Evolutionary conservation across 1,140 invertebrate species (phyloP), one percentile per base, ranked within the genome.

Genomic region (Trachymyrmex cornetzi): DNA sequence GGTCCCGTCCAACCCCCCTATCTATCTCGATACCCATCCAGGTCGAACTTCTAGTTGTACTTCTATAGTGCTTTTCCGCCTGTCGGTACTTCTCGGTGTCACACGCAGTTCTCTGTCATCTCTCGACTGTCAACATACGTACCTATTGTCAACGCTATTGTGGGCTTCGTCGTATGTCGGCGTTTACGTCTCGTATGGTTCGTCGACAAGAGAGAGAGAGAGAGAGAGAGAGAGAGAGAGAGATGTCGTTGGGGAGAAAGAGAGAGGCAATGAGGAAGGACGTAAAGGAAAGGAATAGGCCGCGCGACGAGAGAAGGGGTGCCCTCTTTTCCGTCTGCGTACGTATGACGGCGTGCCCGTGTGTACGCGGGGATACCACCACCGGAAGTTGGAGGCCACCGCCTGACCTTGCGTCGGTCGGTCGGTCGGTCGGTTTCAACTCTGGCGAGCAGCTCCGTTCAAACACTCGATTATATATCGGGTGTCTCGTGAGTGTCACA

Each of bases 331-430:
- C 87, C 61, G 64, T 71, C 81, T 67, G 81, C 89, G 88, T 89
- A 87, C 86, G 82, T 88, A 88, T 79, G 67, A 61, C 82, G 85
- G 63, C 72, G 86, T 72, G 77, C 55, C 88, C 71, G 75, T 90
- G 90, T 88, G 71, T 89, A 89, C 82, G 74, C 87, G 79, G 63
- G 90, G 87, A 88, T 88, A 91, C 89, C 82, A 94, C 91, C 92
- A 95, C 94, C 94, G 95, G 94, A 95, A 95, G 94, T 95, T 95
- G 92, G 94, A 95, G 95, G 95, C 94, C 95, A 95, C 93, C 88
- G 94, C 81, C 92, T 95, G 95, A 95, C 94, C 95, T 95, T 95
- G 94, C 93, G 91, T 92, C 84, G 86, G 85, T 89, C 79, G 86
- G 57, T 38, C 34, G 85, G 89, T 92, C 89, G 86, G 81, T 90